Evolutionary conservation across 30 jellyfish, hydroid and myxozoan genomes (phyloP), one percentile per base, ranked within the genome.

Genomic region (Catostylus mosaicus): DNA sequence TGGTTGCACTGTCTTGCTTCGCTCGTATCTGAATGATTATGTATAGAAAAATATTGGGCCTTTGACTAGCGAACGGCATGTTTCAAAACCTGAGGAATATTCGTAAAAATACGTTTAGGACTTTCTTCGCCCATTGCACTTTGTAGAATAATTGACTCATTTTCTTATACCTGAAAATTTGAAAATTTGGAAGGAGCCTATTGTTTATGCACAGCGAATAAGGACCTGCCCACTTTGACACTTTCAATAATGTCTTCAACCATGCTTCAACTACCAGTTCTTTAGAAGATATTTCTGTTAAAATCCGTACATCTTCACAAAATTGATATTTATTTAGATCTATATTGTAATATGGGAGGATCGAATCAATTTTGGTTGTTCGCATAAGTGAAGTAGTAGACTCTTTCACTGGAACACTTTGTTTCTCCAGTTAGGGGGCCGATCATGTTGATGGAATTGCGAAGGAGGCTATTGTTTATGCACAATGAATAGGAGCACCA

Each of bases 401-500:
- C 14, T 16, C 8, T 43, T 43, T 43, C 16, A 16, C 54, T 43
- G 16, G 16, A 16, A 9, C 8, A 6, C 8, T 43, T 6, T 43
- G 8, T 43, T 16, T 43, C 54, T 9, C 54, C 16, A 43, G 54
- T 43, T 43, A 8, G 67, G 67, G 67, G 29, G 30, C 29, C 9
- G 67, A 24, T 52, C 19, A 24, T 52, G 26, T 4, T 7, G 23
- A 24, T 19, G 29, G 3, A 3, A 22, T 1, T 59, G 71, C 63
- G 66, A 1, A 68, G 80, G 80, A 68, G 80, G 3, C 0, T 16
- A 68, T 37, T 68, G 11, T 36, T 59, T 27, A 19, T 43, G 80
- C 67, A 43, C 90, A 64, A 29, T 65, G 90, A 64, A 80, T 66
- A 19, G 77, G 51, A 80, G 80, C 32, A 60, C 68, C 67, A 69